These are phyloP conservation scores for Diadema setosum DNA, from an alignment of 35 echinoderm and acorn worm genomes.

Conservation along the genomic window DNA sequence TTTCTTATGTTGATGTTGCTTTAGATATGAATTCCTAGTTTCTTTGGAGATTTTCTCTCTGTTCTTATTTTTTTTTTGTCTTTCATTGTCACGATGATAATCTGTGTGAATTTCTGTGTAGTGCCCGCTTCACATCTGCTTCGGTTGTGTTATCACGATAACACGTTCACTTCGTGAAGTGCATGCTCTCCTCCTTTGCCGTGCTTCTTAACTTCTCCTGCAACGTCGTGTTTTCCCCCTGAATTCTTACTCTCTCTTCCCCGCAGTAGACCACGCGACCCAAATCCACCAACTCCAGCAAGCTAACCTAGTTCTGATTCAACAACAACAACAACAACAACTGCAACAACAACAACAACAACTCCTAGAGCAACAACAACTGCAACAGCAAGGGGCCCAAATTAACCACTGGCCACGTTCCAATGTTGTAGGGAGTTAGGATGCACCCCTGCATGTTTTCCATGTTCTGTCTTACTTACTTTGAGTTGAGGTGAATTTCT, in stretches of 20 bases:
- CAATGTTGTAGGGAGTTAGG: not conserved
- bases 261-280: not conserved
- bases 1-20: too few relatives aligned
- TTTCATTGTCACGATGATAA: too few relatives aligned
- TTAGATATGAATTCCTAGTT: too few relatives aligned
- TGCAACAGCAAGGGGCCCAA: not conserved
- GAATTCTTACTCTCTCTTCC: not conserved
- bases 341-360: not conserved
- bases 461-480: not conserved
- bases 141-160: too few relatives aligned
- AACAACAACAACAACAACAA: not conserved
- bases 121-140: too few relatives aligned
- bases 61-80: too few relatives aligned
- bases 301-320: not conserved
- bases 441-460: not conserved
- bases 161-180: too few relatives aligned
- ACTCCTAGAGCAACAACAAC: not conserved
- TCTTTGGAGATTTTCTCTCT: too few relatives aligned
- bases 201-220: too few relatives aligned
- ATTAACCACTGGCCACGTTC: not conserved
- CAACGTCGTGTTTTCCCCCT: too few relatives aligned
- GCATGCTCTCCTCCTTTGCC: too few relatives aligned
- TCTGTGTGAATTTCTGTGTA: too few relatives aligned
- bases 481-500: not conserved
- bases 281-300: not conserved